These are phyloP conservation scores for Peromyscus leucopus DNA, from an alignment of 2,113 vertebrate genomes.

Conservation along the genomic window DNA sequence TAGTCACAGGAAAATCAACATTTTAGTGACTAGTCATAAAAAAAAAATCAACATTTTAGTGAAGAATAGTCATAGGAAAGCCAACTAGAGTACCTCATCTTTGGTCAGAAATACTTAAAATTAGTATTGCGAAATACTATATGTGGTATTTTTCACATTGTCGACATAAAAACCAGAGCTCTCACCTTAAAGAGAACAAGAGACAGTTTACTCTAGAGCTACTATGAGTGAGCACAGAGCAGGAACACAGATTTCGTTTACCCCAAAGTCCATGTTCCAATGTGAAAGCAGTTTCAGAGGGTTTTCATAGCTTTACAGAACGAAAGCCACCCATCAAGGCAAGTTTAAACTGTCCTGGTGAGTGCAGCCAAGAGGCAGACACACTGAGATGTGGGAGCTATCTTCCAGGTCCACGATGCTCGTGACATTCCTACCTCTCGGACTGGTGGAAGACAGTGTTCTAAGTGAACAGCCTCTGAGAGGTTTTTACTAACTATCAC, in stretches of 20 bases:
- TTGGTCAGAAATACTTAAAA: not conserved
- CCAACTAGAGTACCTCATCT: not conserved
- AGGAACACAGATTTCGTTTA: not conserved
- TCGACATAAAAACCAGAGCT: not conserved
- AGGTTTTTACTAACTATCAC: not conserved
- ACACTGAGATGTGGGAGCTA: not conserved
- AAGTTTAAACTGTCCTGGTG: not conserved
- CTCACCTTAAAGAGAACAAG: not conserved
- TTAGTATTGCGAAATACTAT: not conserved
- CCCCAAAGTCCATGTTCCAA: not conserved
- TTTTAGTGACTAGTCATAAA: too few relatives aligned
- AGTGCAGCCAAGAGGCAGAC: not conserved
- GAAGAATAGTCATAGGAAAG: not conserved
- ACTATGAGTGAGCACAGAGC: not conserved
- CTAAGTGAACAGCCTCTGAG: not conserved
- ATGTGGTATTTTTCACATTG: not conserved
- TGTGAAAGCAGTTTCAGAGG: not conserved
- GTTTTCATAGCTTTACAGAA: not conserved
- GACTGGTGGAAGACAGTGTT: not conserved
- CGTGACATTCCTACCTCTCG: not conserved
- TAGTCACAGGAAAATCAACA: too few relatives aligned
- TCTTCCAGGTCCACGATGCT: not conserved
- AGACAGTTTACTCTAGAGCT: not conserved
- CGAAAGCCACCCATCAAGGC: not conserved
- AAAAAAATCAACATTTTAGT: too few relatives aligned